phyloP scores from a whole-genome alignment of 1,140 invertebrate genomes.

The Bombyx mandarina region DNA sequence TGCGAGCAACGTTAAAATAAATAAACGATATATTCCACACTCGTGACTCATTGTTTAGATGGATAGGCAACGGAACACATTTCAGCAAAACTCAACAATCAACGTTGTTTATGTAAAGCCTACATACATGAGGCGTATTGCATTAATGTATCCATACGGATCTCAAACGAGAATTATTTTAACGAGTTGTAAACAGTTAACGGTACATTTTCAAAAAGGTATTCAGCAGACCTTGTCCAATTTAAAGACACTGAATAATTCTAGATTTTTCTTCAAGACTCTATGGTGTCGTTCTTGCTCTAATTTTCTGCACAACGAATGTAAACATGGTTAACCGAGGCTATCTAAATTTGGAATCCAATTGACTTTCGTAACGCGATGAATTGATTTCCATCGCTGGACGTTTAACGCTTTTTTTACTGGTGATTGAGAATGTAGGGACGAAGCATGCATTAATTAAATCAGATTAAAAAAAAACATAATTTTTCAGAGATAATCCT shows the following conservation, averaged over 20 bases:
- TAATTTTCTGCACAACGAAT: neutral
- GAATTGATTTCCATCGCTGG: conserved; percentile 22
- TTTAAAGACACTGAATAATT: no score
- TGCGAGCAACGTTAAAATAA: neutral
- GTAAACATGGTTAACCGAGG: conserved; percentile 2
- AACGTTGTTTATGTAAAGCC: conserved; percentile 11
- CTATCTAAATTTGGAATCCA: conserved; percentile 29
- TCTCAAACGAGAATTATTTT: neutral
- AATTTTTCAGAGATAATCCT: no score
- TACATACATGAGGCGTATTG: conserved; percentile 4
- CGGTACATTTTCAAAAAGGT: no score
- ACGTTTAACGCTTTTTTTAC: conserved; percentile 1
- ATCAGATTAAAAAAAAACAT: no score
- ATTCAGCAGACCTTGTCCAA: no score
- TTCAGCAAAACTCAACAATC: conserved; percentile 15
- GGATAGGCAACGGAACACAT: conserved; percentile 13
- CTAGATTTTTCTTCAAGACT: no score
- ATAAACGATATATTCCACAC: neutral
- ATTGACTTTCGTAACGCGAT: conserved; percentile 32
- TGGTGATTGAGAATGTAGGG: no score
- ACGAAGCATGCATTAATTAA: no score
- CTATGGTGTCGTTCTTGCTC: neutral
- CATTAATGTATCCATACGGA: conserved; percentile 4
- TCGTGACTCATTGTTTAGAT: conserved; percentile 16
- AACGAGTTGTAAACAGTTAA: neutral